These are phyloP conservation scores for Molossus alvarezi DNA, from an alignment of 2,797 vertebrate genomes.

Conservation along the genomic window DNA sequence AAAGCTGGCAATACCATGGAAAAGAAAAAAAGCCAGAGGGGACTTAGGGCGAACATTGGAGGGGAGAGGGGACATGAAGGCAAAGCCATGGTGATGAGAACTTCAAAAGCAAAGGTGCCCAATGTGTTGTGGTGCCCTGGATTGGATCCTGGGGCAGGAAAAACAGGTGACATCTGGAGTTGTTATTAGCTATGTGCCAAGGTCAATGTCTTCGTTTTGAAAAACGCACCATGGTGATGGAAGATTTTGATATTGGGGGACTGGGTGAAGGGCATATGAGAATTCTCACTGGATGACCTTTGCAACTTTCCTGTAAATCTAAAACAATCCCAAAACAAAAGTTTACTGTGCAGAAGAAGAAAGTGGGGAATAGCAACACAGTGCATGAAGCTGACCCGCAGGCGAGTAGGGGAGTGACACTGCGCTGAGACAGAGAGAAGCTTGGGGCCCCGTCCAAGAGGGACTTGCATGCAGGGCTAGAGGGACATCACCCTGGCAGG, in stretches of 20 bases:
- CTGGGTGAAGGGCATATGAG: not conserved
- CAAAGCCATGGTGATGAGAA: not conserved
- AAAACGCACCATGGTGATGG: fast-evolving
- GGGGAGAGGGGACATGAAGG: not conserved
- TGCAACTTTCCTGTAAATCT: not conserved
- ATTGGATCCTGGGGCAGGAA: not conserved
- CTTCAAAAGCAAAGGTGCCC: not conserved
- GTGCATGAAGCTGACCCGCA: not conserved
- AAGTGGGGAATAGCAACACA: not conserved
- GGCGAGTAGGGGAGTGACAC: not conserved
- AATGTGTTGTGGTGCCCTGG: not conserved
- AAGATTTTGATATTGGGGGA: not conserved
- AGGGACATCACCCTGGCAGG: not conserved
- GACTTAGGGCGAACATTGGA: not conserved
- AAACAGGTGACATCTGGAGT: not conserved
- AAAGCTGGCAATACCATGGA: not conserved
- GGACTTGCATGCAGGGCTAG: not conserved
- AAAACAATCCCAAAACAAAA: not conserved
- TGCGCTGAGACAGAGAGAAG: not conserved
- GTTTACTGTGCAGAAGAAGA: not conserved
- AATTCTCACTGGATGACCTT: not conserved
- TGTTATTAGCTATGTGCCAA: not conserved
- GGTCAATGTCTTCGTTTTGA: not conserved
- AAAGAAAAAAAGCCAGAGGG: not conserved
- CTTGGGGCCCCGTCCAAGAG: not conserved